Evolutionary conservation across 2,888 invertebrate genomes (phyloP), one percentile per base, ranked within the genome.

Genomic region (Hesperia comma): DNA sequence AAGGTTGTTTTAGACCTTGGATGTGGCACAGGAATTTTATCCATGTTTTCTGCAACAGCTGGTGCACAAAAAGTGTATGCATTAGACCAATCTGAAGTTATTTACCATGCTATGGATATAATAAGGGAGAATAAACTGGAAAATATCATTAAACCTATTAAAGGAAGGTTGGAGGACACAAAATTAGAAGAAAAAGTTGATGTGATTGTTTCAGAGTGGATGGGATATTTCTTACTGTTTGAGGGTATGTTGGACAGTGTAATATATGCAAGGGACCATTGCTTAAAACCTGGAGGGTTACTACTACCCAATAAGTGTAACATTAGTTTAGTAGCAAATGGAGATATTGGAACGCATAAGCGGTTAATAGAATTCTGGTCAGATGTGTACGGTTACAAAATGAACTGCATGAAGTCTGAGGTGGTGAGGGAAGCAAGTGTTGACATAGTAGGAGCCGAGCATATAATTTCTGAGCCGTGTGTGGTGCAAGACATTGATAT

Each of bases 211-310:
- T 99, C 99, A 0, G 99, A 99, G 86, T 99, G 99, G 98, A 99
- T 99, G 99, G 99, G 99, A 0, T 99, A 99, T 85, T 99, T 99
- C 84, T 92, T 99, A 49, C 88, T 99, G 1, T 99, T 98, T 85
- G 99, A 99, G 92, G 98, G 98, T 54, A 99, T 99, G 99, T 84
- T 99, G 68, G 98, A 99, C 81, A 97, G 98, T 81, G 96, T 99
- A 12, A 95, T 99, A 71, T 96, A 96, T 85, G 98, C 98, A 0
- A 94, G 98, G 77, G 96, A 99, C 77, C 94, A 95, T 74, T 96
- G 95, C 84, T 93, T 99, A 7, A 95, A 94, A 63, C 93, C 95
- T 33, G 96, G 94, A 69, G 99, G 99, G 0, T 80, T 95, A 15
- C 92, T 99, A 61, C 87, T 98, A 74, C 99, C 99, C 0, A 97